Evolutionary conservation across 2,888 invertebrate species (phyloP).

Genomic region (Ptilodon capucinus): DNA sequence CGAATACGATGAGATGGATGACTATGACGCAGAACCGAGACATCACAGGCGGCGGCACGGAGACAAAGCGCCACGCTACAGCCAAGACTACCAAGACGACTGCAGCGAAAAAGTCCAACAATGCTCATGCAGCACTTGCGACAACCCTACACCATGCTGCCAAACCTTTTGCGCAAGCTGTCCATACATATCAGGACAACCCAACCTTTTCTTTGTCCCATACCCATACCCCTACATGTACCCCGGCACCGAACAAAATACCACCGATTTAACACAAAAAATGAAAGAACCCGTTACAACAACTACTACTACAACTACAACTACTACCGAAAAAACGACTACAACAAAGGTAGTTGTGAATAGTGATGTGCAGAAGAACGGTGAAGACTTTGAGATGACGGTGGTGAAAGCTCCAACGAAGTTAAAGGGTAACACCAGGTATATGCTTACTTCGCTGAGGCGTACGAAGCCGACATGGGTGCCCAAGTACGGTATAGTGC

Average conservation of each 20-base stretch:
- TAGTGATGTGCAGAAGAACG: constrained; percentile 1
- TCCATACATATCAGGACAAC: constrained; percentile 14
- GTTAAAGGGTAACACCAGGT: constrained; percentile 30
- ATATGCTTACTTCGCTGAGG: constrained; percentile 43
- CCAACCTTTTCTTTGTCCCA: constrained; percentile 39
- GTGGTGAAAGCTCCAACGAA: constrained; percentile 24
- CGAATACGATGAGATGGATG: constrained; percentile 10
- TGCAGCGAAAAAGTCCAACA: constrained; percentile 23
- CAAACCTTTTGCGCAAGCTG: constrained; percentile 31
- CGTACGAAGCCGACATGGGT: constrained; percentile 50
- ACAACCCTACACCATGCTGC: constrained; percentile 40
- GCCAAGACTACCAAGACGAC: constrained; percentile 22
- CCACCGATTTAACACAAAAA: not conserved
- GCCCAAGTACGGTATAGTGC: constrained; percentile 61
- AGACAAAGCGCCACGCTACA: not conserved
- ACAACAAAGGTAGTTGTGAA: constrained; percentile 6
- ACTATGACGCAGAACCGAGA: constrained; percentile 1
- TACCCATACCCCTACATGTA: constrained; percentile 43
- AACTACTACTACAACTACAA: constrained; percentile 6
- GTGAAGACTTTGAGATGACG: constrained; percentile 18
- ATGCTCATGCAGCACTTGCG: constrained; percentile 44
- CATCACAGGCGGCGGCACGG: not conserved
- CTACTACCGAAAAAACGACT: not conserved
- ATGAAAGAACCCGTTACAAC: constrained; percentile 3
- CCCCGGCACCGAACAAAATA: not conserved